Base-by-base conservation (phyloP, 2,113 vertebrate species). In the Haliaeetus leucogaster region DNA sequence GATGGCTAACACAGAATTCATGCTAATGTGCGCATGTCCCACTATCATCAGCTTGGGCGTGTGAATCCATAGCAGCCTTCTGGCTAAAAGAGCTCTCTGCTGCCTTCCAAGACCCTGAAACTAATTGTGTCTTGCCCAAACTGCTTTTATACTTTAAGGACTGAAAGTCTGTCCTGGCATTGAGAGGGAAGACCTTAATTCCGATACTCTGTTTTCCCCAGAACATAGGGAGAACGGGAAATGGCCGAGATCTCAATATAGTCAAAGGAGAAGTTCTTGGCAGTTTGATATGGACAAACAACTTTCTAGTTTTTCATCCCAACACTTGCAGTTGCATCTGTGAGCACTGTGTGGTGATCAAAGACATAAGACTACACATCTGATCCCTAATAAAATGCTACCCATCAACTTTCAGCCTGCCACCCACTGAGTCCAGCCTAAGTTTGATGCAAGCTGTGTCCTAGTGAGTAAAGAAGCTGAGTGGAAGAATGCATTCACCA, bases 201-300 rank as follows among this genome's bases (percentile, higher is more conserved):
- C 45, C 6, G 3, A 10, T 3, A 2, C 8, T 20, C 16, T 1
- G 6, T 5, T 61, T 25, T 13, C 29, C 38, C 47, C 45, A 11
- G 20, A 13, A 21, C 8, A 3, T 9, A 10, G 47, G 26, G 62
- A 34, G 62, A 27, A 47, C 0, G 4, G 38, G 27, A 47, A 7
- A 15, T 0, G 43, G 36, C 20, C 3, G 9, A n/a, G 71, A 34
- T 23, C 29, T 36, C 59, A 6, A 2, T 3, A 3, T 0, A 10
- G 38, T 3, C 32, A 29, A 29, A 18, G 26, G 26, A 20, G n/a
- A 62, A 62, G 55, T 9, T 50, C 63, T 3, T 1, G 40, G 26
- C 13, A 5, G 16, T 5, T 26, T 6, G 6, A 16, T 4, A 13
- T 0, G 34, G n/a, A 23, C 36, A 42, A 65, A 43, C 15, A 29